Conservation (phyloP, 2,113 vertebrate species). For the Puntigrus tetrazona region DNA sequence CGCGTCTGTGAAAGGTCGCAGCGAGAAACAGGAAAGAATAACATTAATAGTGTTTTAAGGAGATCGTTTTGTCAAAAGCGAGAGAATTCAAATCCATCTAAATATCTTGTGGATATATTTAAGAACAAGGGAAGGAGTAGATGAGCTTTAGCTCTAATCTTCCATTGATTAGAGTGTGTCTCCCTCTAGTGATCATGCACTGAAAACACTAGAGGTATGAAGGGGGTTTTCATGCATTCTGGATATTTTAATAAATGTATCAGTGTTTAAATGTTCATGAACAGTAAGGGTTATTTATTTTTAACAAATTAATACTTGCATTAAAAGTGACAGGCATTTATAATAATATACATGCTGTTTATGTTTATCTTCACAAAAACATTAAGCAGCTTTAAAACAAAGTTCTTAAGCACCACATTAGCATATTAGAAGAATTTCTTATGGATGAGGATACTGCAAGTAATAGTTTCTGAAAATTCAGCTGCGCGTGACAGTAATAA, state of each 20-base stretch:
- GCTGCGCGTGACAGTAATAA: not conserved
- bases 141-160: not conserved
- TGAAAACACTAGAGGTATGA: not conserved
- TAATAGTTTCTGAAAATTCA: not conserved
- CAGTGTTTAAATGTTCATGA: not conserved
- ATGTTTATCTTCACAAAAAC: not conserved
- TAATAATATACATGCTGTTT: no score
- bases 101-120: not conserved
- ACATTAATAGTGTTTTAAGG: not conserved
- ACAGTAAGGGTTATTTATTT: not conserved
- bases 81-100: not conserved
- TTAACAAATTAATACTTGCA: no score
- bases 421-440: not conserved
- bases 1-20: slow-evolving; percentile 77
- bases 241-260: not conserved
- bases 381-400: no score
- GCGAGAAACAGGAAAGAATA: not conserved
- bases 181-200: slow-evolving; percentile 39
- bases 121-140: no score
- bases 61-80: not conserved
- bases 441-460: not conserved
- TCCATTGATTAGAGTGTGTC: not conserved
- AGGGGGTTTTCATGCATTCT: not conserved
- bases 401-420: no score
- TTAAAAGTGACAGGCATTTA: no score